phyloP scores from a whole-genome alignment of 2,888 invertebrate species.

The Meganola albula region DNA sequence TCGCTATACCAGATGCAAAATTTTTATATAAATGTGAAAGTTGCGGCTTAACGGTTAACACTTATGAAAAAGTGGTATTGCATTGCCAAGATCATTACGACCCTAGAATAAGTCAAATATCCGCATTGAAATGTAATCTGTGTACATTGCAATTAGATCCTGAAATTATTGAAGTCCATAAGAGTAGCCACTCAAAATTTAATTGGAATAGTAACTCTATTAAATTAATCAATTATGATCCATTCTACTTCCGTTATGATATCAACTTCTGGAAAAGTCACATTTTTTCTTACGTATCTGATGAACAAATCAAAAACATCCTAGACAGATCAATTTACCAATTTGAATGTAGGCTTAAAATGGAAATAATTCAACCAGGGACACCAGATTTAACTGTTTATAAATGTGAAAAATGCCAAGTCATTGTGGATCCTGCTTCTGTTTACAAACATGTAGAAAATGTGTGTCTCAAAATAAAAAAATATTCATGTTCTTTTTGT shows the following conservation, averaged over 20 bases:
- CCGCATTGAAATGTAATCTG: constrained; percentile 26
- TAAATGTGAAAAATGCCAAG: constrained; percentile 48
- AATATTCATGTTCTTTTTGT: constrained; percentile 43
- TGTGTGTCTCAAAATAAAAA: constrained; percentile 34
- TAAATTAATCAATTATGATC: constrained; percentile 41
- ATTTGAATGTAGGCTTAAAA: constrained; percentile 48
- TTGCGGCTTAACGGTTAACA: constrained; percentile 40
- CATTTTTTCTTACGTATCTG: constrained; percentile 38
- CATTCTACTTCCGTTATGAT: constrained; percentile 41
- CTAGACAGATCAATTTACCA: constrained; percentile 47
- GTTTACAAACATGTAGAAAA: constrained; percentile 39
- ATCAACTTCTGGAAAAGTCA: constrained; percentile 48
- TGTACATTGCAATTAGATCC: constrained; percentile 40
- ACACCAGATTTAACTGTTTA: constrained; percentile 36
- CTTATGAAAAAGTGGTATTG: constrained; percentile 50
- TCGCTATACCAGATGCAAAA: neutral
- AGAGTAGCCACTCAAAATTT: constrained; percentile 26
- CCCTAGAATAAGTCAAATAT: constrained; percentile 14
- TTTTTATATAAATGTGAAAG: constrained; percentile 41
- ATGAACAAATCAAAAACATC: constrained; percentile 28
- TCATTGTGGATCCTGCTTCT: constrained; percentile 36
- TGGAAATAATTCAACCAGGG: constrained; percentile 47
- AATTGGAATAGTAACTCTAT: constrained; percentile 13
- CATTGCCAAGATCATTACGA: constrained; percentile 54
- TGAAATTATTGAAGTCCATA: constrained; percentile 30